Base-by-base conservation (phyloP, 2,113 vertebrate genomes). In the Saguinus midas region DNA sequence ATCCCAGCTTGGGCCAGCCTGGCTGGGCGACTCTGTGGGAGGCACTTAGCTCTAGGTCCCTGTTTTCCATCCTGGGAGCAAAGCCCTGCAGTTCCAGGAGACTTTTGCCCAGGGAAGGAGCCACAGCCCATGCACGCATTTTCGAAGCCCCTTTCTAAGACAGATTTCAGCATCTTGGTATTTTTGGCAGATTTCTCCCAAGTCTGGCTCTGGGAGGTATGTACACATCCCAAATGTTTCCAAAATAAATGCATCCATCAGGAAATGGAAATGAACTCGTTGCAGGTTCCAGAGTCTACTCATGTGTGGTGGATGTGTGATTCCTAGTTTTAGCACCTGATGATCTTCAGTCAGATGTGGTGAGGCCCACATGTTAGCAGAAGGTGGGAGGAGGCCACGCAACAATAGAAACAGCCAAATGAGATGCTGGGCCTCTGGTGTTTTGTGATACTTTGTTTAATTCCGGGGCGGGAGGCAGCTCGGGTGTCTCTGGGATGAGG, bases 71-170 rank as follows among this genome's bases (percentile, higher is more conserved):
- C 73, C 23, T 14, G 64, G 50, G 35, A 66, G 14, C 4, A 6
- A 4, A 12, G 23, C 48, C 81, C 43, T 25, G 20, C 12, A 5
- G 23, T 45, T 3, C 79, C 55, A 0, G 7, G 1, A 25, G 52
- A 6, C 23, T 40, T 25, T 1, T 11, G 3, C 6, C 35, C 52
- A 0, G 29, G 66, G 50, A n/a, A 55, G 90, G 48, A 13, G 68
- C 25, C 14, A 0, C 57, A 16, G 1, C 43, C 57, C 9, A 1
- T 1, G 12, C 0, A 75, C 8, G 79, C 72, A 10, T 1, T 20
- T 5, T 3, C 0, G 45, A 13, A 16, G 61, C 37, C 45, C 8
- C 40, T 45, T 37, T 29, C 40, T 18, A 2, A 43, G 48, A n/a
- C 8, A 2, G 45, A 48, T 43, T 6, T 84, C 86, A 8, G 2